Evolutionary conservation across 2,888 invertebrate genomes (phyloP).

Genomic region (Drosophila nigritarsus): DNA sequence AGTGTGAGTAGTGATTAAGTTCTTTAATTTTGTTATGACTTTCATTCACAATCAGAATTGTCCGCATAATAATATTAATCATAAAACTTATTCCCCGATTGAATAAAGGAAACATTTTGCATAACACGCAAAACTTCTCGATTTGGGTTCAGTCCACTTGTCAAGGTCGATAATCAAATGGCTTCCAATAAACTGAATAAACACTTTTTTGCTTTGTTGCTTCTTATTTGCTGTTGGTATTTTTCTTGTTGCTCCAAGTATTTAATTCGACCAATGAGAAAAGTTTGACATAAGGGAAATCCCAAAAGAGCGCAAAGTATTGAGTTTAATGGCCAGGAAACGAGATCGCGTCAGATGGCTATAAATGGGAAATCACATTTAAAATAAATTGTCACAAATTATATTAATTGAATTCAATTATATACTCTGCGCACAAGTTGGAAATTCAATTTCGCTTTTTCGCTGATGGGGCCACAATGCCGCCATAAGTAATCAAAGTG

Average conservation of each 20-base stretch:
- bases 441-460: slow-evolving; percentile 53
- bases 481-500: slow-evolving; percentile 5
- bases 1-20: background rate
- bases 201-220: slow-evolving; percentile 46
- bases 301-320: slow-evolving; percentile 36
- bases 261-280: slow-evolving; percentile 62
- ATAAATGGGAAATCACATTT: slow-evolving; percentile 65
- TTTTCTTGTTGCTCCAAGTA: slow-evolving; percentile 53
- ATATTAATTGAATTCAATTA: slow-evolving; percentile 71
- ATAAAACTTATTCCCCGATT: slow-evolving; percentile 19
- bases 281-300: slow-evolving; percentile 48
- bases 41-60: background rate
- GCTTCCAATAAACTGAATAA: slow-evolving; percentile 59
- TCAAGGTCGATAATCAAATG: slow-evolving; percentile 54
- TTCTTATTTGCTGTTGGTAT: slow-evolving; percentile 5
- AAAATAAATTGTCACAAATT: slow-evolving; percentile 66
- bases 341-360: slow-evolving; percentile 6
- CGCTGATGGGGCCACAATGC: slow-evolving; percentile 6
- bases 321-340: slow-evolving; percentile 21
- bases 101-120: slow-evolving; percentile 15
- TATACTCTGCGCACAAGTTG: slow-evolving; percentile 29
- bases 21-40: background rate
- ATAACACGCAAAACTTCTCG: background rate
- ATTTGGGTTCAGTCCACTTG: slow-evolving; percentile 11
- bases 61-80: slow-evolving; percentile 18